Evolutionary conservation across 2,797 vertebrate species (phyloP).

Genomic region (Babyrousa celebensis): DNA sequence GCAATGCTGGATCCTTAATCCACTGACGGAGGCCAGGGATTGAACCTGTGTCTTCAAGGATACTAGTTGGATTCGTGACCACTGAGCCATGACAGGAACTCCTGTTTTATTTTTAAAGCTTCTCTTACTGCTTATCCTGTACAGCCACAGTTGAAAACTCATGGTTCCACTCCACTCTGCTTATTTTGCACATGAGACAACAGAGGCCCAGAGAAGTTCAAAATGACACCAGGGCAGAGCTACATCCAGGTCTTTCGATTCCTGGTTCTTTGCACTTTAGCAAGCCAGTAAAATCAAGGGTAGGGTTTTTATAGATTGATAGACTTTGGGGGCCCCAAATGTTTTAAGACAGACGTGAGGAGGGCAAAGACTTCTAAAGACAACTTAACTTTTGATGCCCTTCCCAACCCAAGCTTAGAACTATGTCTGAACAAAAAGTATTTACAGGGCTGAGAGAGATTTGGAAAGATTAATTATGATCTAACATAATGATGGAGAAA

Average conservation of each 20-base stretch:
- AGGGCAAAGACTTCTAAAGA: not conserved
- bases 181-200: not conserved
- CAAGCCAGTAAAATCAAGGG: not conserved
- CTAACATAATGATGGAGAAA: not conserved
- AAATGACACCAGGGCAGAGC: not conserved
- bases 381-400: not conserved
- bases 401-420: slow-evolving; percentile 31
- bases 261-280: not conserved
- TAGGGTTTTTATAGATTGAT: not conserved
- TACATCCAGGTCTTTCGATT: not conserved
- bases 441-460: not conserved
- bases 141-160: not conserved
- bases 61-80: no score
- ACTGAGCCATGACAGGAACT: no score
- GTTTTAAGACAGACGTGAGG: not conserved
- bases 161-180: not conserved
- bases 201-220: not conserved
- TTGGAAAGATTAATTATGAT: slow-evolving; percentile 9
- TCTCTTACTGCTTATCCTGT: not conserved
- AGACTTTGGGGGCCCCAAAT: not conserved
- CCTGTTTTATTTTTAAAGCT: not conserved
- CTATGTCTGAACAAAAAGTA: slow-evolving; percentile 7
- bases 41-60: no score
- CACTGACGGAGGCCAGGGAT: no score
- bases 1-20: no score